Base-by-base conservation (phyloP, 2,797 vertebrate species). In the Esox masquinongy region DNA sequence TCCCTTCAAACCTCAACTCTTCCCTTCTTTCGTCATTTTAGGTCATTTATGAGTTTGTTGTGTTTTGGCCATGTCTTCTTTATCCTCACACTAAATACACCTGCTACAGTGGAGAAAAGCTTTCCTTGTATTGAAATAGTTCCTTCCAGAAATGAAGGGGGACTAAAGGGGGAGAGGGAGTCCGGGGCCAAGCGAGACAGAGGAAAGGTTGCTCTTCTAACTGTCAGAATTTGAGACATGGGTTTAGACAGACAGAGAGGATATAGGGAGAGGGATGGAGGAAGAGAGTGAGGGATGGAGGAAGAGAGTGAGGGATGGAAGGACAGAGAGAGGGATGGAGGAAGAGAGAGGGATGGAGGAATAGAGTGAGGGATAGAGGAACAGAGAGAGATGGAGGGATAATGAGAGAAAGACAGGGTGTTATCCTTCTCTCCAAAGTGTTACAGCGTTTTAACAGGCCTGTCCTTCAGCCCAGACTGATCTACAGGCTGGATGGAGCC, bases 121-220 rank as follows among this genome's bases (percentile, higher is more conserved):
- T 83, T 76, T 88, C 79, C 83, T 83, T 76, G 76, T 84, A 77
- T 79, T 71, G 79, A 87, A 88, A 87, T 86, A 86, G 74, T 86
- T 84, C 77, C 68, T n/a, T 11, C 59, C 3, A 26, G 85, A 83
- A 88, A 86, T 86, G 88, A 87, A 86, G 73, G 78, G n/a, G 43
- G 36, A 88, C 86, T 86, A 87, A 87, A 86, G 73, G 78, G n/a
- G 43, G 36, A 11, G 68, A 22, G n/a, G 1, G 11, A 11, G 11
- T 39, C 19, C 39, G 5, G 7, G 66, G 6, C 66, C 39, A 26
- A 70, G 79, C 75, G 59, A 68, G 47, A 69, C 15, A 4, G 61
- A 4, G 26, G 50, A 1, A 29, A 66, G 77, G 72, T 73, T 73
- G 67, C 34, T 34, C 22, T 72, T 29, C 39, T 43, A 84, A 70